These are phyloP conservation scores for Parthenolecanium corni DNA, from an alignment of 2,888 invertebrate genomes.

Conservation along the genomic window DNA sequence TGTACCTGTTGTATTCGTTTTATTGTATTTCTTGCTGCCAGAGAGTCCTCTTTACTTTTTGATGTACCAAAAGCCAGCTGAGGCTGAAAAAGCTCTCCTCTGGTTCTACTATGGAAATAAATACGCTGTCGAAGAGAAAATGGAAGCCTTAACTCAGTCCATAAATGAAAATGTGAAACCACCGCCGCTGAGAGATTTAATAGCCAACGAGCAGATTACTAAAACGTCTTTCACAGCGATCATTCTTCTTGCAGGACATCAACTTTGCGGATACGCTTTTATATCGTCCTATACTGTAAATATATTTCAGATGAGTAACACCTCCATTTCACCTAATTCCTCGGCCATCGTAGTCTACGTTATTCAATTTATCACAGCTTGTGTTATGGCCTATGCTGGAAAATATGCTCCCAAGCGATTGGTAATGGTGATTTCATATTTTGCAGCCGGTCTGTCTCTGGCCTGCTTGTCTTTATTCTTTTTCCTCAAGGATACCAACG, in stretches of 20 bases:
- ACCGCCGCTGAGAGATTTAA: neutral
- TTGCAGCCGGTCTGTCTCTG: neutral
- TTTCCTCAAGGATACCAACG: neutral
- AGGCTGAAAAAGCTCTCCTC: constrained; percentile 38
- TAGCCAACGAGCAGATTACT: constrained; percentile 32
- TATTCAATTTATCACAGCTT: constrained; percentile 36
- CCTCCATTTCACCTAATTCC: constrained; percentile 34
- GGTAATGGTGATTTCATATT: neutral
- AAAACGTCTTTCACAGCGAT: constrained; percentile 39
- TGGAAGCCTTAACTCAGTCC: neutral
- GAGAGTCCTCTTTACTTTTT: constrained; percentile 49
- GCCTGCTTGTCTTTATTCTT: neutral
- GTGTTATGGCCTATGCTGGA: neutral
- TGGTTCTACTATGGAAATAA: constrained; percentile 33
- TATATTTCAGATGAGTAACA: constrained; percentile 37
- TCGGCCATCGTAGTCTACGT: constrained; percentile 41
- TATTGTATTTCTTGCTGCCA: constrained; percentile 44
- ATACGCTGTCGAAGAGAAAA: neutral
- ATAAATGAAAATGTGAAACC: neutral
- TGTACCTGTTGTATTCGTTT: constrained; percentile 42
- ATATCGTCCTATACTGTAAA: constrained; percentile 39
- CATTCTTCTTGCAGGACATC: constrained; percentile 40
- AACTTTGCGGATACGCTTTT: constrained; percentile 41
- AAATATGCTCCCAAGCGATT: neutral
- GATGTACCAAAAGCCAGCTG: constrained; percentile 40